Evolutionary conservation across 1,140 invertebrate species (phyloP).

Genomic region (Cotesia typhae): DNA sequence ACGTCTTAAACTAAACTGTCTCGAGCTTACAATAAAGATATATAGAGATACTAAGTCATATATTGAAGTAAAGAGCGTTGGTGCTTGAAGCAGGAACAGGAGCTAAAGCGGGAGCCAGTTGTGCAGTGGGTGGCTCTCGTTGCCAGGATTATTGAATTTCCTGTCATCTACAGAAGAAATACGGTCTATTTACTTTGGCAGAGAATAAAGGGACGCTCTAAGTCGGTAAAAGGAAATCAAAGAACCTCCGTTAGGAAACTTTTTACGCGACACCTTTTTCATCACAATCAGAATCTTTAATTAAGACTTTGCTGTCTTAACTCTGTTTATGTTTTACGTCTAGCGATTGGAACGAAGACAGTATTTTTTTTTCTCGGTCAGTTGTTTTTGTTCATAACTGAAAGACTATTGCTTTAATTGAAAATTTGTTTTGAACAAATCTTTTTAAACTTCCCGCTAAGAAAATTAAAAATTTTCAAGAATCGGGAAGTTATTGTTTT

Average conservation of each 20-base stretch:
- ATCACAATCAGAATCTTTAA: conserved; percentile 10
- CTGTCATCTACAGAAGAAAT: conserved; percentile 65
- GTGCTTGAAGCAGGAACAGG: background rate
- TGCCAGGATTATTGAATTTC: conserved; percentile 62
- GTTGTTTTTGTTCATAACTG: background rate
- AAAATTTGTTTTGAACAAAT: too few relatives aligned
- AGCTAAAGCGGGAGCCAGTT: background rate
- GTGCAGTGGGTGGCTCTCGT: conserved; percentile 25
- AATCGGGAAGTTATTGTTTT: too few relatives aligned
- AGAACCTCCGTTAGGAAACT: conserved; percentile 2
- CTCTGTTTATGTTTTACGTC: background rate
- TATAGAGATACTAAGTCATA: too few relatives aligned
- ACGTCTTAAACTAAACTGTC: conserved; percentile 9
- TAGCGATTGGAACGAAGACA: background rate
- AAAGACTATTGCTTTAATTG: too few relatives aligned
- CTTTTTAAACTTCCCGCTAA: too few relatives aligned
- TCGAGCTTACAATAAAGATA: background rate
- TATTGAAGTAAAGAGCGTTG: too few relatives aligned
- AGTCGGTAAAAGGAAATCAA: conserved; percentile 6
- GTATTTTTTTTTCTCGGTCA: background rate
- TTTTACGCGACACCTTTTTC: conserved; percentile 14
- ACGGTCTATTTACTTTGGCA: conserved; percentile 60
- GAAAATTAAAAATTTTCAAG: too few relatives aligned
- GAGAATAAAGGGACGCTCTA: conserved; percentile 29
- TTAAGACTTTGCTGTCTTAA: background rate